Evolutionary conservation across 2,113 vertebrate genomes (phyloP).

Genomic region (Panthera tigris): DNA sequence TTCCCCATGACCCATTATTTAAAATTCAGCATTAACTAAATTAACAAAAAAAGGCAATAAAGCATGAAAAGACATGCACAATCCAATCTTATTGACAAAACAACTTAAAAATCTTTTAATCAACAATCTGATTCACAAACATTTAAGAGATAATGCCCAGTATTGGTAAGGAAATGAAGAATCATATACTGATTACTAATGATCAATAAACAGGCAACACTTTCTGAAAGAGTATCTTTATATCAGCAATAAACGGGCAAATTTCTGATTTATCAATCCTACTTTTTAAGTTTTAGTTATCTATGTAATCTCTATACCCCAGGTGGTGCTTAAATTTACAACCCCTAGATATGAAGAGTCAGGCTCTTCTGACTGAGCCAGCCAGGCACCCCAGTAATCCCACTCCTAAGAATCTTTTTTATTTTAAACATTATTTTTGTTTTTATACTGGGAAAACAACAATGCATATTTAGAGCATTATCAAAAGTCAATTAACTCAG

Average conservation of each 20-base stretch:
- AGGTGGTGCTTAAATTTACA: neutral
- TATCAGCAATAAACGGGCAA: neutral
- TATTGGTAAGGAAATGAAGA: neutral
- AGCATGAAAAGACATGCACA: neutral
- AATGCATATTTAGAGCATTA: neutral
- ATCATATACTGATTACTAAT: neutral
- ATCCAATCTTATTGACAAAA: neutral
- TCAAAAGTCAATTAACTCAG: conserved; percentile 23
- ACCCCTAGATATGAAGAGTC: neutral
- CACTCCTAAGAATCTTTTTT: neutral
- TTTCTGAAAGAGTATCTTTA: neutral
- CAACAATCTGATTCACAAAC: conserved; percentile 3
- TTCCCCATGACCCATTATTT: neutral
- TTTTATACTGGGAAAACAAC: neutral
- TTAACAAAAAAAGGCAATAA: neutral
- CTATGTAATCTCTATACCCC: neutral
- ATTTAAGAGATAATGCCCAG: neutral
- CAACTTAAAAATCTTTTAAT: neutral
- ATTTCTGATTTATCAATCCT: neutral
- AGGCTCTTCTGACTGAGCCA: neutral
- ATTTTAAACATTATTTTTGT: neutral
- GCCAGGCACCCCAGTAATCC: neutral
- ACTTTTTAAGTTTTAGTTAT: neutral
- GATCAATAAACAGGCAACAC: neutral
- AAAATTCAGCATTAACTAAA: neutral